Conservation (phyloP, 2,888 invertebrate species). For the Eretmocerus hayati region DNA sequence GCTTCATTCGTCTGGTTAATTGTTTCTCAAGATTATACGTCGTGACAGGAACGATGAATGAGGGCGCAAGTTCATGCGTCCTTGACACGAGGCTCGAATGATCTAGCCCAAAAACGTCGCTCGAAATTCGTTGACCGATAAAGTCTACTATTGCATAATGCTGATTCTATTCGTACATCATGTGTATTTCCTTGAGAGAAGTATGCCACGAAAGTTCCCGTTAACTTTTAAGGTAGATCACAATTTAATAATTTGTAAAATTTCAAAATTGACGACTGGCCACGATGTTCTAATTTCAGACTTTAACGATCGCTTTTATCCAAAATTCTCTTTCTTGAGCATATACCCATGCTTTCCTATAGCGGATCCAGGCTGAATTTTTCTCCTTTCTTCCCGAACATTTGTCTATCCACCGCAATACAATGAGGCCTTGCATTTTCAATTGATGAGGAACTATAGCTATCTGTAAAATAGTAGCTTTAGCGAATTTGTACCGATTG, state of each 20-base stretch:
- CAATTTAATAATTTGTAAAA: no score
- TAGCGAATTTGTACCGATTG: slow-evolving; percentile 41
- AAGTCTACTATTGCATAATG: neutral
- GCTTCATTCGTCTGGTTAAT: no score
- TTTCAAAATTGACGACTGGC: no score
- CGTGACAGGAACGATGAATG: no score
- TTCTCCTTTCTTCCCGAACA: slow-evolving; percentile 59
- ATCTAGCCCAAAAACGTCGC: neutral
- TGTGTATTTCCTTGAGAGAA: no score
- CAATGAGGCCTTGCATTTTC: slow-evolving; percentile 58
- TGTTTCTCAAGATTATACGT: no score
- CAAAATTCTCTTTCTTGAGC: slow-evolving; percentile 59
- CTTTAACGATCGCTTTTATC: slow-evolving; percentile 64
- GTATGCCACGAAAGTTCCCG: no score
- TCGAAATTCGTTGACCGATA: no score
- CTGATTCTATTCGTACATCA: slow-evolving; percentile 36
- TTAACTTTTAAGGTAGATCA: no score
- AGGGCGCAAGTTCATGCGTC: no score
- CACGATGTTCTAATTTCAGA: no score
- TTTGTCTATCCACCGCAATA: slow-evolving; percentile 52
- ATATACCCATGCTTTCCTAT: slow-evolving; percentile 60
- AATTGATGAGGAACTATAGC: slow-evolving; percentile 54
- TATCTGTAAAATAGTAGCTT: slow-evolving; percentile 52
- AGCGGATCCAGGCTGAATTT: slow-evolving; percentile 58
- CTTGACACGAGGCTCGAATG: no score